A percentile compares a stretch with the other conserved stretches of the same genome.
Evolutionary conservation across 1,140 invertebrate species (phyloP).

Genomic region (Trachelipus rathkii): DNA sequence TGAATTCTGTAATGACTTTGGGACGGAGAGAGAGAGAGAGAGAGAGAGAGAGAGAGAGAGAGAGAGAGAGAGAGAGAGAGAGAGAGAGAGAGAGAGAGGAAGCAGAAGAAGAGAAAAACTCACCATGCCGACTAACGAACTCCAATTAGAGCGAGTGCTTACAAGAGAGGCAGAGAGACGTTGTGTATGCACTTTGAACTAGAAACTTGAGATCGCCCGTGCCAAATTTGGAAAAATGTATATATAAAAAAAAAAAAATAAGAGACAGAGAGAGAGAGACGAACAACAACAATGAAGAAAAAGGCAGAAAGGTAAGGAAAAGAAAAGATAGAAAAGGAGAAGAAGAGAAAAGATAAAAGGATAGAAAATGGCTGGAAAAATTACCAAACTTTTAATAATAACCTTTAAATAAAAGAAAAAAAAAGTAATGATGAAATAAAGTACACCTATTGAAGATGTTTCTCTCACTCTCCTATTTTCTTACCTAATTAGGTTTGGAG

Average conservation of each 20-base stretch:
- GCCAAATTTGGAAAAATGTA: background rate
- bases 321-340: background rate
- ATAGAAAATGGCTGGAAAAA: background rate
- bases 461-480: too few relatives aligned
- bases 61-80: too few relatives aligned
- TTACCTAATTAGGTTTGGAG: too few relatives aligned
- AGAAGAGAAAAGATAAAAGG: background rate
- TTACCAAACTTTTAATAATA: too few relatives aligned
- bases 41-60: too few relatives aligned
- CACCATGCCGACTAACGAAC: constrained; percentile 40
- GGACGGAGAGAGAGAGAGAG: constrained; percentile 18
- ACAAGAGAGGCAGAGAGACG: constrained; percentile 33
- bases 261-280: background rate
- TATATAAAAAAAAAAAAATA: background rate
- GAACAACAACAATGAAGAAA: background rate
- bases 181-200: constrained; percentile 39
- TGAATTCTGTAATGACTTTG: constrained; percentile 44
- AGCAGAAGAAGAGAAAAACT: constrained; percentile 29
- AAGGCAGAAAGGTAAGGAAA: background rate
- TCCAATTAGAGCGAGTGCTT: constrained; percentile 40
- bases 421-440: too few relatives aligned
- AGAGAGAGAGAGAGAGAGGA: too few relatives aligned
- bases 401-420: too few relatives aligned
- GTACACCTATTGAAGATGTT: too few relatives aligned
- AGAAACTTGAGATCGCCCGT: constrained; percentile 28